Evolutionary conservation across 1,140 invertebrate genomes (phyloP).

Genomic region (Leptoteleia sp.): DNA sequence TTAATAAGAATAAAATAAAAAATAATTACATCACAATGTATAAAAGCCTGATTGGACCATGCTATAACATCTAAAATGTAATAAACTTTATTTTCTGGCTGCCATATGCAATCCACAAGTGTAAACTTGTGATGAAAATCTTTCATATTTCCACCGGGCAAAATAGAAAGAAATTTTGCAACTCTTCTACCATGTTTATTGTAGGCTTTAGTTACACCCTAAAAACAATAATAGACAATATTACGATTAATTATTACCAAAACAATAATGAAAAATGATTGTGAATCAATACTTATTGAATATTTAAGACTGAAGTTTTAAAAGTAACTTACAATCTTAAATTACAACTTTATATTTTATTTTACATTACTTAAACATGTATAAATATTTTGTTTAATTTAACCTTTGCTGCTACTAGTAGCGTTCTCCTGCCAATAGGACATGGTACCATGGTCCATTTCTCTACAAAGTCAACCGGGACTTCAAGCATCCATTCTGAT

Average conservation of each 20-base stretch:
- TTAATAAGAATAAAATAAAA: too few species aligned
- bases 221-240: slow-evolving; percentile 61
- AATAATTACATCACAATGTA: slow-evolving; percentile 88
- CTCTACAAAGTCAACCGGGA: slow-evolving; percentile 88
- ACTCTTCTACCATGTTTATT: slow-evolving; percentile 85
- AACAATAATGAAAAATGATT: too few species aligned
- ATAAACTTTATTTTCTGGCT: slow-evolving; percentile 83
- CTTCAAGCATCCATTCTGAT: slow-evolving; percentile 95
- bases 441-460: slow-evolving; percentile 92
- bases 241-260: too few species aligned
- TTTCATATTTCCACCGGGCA: slow-evolving; percentile 88
- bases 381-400: too few species aligned
- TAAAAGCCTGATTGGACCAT: slow-evolving; percentile 89
- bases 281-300: too few species aligned
- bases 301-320: too few species aligned
- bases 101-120: slow-evolving; percentile 92
- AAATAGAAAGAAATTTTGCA: slow-evolving; percentile 83
- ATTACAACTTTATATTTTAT: too few species aligned
- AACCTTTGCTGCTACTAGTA: slow-evolving; percentile 89
- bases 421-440: slow-evolving; percentile 89
- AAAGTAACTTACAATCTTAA: too few species aligned
- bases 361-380: too few species aligned
- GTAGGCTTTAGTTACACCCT: slow-evolving; percentile 88
- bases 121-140: slow-evolving; percentile 77
- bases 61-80: slow-evolving; percentile 91